Conservation (phyloP, 1,140 invertebrate genomes). For the Bemisia tabaci region DNA sequence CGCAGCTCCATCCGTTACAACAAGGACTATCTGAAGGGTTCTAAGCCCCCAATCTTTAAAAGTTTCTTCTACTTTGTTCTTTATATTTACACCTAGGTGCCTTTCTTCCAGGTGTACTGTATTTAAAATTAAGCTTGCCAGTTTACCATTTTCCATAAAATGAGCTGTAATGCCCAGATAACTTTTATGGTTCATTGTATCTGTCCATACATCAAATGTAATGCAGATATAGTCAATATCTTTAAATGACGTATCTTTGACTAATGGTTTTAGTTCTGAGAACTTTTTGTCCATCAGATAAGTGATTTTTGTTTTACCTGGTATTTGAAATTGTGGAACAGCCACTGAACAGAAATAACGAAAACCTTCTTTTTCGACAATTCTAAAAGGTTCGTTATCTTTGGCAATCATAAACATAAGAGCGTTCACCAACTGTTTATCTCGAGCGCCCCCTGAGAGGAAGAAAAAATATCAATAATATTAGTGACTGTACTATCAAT, state of each 20-base stretch:
- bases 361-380: slow-evolving; percentile 31
- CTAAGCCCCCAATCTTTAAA: slow-evolving; percentile 29
- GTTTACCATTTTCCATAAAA: slow-evolving; percentile 17
- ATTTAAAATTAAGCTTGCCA: not conserved
- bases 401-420: slow-evolving; percentile 27
- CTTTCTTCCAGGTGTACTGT: slow-evolving; percentile 5
- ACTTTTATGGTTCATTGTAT: slow-evolving; percentile 19
- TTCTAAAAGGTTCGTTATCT: slow-evolving; percentile 28
- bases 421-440: slow-evolving; percentile 13
- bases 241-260: not conserved
- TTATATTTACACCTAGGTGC: slow-evolving; percentile 21
- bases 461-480: no score
- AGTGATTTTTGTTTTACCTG: slow-evolving; percentile 23
- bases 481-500: no score
- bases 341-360: slow-evolving; percentile 25
- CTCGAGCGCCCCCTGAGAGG: not conserved
- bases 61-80: slow-evolving; percentile 14
- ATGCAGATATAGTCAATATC: slow-evolving; percentile 18
- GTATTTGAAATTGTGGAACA: slow-evolving; percentile 28
- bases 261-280: not conserved
- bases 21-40: slow-evolving; percentile 28
- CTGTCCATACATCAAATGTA: slow-evolving; percentile 25
- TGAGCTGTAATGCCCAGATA: slow-evolving; percentile 20
- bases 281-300: slow-evolving; percentile 9
- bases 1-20: slow-evolving; percentile 31